These are phyloP conservation scores for Erebia aethiops DNA, from an alignment of 2,888 invertebrate genomes.

Conservation along the genomic window DNA sequence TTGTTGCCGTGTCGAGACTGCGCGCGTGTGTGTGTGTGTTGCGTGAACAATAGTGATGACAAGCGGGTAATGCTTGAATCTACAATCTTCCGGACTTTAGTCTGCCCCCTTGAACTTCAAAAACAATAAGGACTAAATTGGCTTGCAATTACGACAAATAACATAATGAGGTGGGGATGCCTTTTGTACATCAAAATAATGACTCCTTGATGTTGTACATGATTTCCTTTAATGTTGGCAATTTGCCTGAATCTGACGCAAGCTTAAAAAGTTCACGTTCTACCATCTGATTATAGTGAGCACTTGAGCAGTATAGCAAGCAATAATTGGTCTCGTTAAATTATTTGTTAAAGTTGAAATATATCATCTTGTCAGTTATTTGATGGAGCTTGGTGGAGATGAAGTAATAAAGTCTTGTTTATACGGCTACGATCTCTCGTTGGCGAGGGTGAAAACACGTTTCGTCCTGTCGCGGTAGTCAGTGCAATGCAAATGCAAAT, in stretches of 20 bases:
- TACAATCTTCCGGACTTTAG: not conserved
- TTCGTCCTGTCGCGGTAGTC: too few relatives aligned
- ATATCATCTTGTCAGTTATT: slow-evolving; percentile 20
- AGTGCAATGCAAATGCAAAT: too few relatives aligned
- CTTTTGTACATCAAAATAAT: slow-evolving; percentile 46
- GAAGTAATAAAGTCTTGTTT: too few relatives aligned
- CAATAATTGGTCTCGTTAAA: slow-evolving; percentile 58
- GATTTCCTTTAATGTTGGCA: slow-evolving; percentile 56
- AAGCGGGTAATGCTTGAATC: not conserved
- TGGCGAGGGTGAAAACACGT: too few relatives aligned
- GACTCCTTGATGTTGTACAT: slow-evolving; percentile 47
- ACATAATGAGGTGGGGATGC: slow-evolving; percentile 40
- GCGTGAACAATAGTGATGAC: not conserved
- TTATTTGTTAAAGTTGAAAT: slow-evolving; percentile 44
- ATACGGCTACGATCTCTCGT: too few relatives aligned
- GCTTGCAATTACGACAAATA: slow-evolving; percentile 40
- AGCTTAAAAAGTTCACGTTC: slow-evolving; percentile 59
- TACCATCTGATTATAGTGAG: slow-evolving; percentile 51
- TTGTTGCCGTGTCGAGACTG: too few relatives aligned
- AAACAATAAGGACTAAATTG: slow-evolving; percentile 32
- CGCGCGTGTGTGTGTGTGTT: not conserved
- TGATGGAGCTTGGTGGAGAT: not conserved
- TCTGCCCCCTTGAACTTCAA: not conserved
- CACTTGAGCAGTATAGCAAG: slow-evolving; percentile 47
- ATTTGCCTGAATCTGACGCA: slow-evolving; percentile 59